Evolutionary conservation across 2,797 vertebrate species (phyloP).

Genomic region (Pelochelys cantorii): DNA sequence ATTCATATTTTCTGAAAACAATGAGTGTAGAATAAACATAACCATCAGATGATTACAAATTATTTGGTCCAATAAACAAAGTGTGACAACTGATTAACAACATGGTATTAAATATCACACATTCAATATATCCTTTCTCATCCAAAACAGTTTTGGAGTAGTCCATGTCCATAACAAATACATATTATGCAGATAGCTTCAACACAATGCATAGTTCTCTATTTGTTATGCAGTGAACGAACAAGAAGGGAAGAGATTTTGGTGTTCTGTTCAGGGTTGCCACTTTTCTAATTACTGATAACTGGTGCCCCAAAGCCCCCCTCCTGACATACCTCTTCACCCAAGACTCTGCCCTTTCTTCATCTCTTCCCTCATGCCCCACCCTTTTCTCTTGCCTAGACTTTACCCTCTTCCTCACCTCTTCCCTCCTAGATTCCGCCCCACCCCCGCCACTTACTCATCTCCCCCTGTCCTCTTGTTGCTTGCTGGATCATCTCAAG

Average conservation of each 20-base stretch:
- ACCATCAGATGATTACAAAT: constrained; percentile 78
- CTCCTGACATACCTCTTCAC: too few relatives aligned
- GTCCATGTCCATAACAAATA: constrained; percentile 61
- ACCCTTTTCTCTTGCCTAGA: too few relatives aligned
- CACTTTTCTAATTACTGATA: too few relatives aligned
- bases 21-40: constrained; percentile 68
- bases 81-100: constrained; percentile 73
- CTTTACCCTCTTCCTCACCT: too few relatives aligned
- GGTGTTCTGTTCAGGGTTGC: constrained; percentile 32
- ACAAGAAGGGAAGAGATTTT: constrained; percentile 56
- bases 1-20: constrained; percentile 36
- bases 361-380: too few relatives aligned
- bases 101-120: constrained; percentile 55
- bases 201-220: constrained; percentile 60
- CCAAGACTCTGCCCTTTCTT: too few relatives aligned
- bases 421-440: too few relatives aligned
- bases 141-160: constrained; percentile 60
- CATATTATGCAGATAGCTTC: constrained; percentile 51
- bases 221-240: constrained; percentile 49
- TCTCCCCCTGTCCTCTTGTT: too few relatives aligned
- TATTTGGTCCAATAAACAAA: constrained; percentile 75
- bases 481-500: too few relatives aligned
- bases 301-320: too few relatives aligned
- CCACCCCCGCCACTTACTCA: too few relatives aligned
- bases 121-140: constrained; percentile 51